phyloP scores from a whole-genome alignment of 2,797 vertebrate genomes.

The Coracias cyanogaster region DNA sequence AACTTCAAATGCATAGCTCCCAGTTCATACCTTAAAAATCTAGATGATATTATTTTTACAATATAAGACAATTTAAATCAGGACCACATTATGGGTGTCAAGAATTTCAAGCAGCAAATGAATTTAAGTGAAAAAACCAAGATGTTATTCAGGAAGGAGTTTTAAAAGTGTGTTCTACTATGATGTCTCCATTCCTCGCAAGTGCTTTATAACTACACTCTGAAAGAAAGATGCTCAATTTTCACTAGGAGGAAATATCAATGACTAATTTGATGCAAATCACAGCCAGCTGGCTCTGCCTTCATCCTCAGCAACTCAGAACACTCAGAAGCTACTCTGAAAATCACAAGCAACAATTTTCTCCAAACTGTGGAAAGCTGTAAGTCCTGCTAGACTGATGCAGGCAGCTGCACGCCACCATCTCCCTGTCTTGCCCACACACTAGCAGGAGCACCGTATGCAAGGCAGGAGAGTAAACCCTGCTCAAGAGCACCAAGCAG shows the following conservation, averaged over 20 bases:
- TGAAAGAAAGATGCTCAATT: neutral
- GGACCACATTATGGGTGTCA: neutral
- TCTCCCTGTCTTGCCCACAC: neutral
- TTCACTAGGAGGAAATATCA: neutral
- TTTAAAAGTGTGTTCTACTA: neutral
- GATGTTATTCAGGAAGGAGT: neutral
- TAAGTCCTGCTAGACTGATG: neutral
- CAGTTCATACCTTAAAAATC: neutral
- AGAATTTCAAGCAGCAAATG: neutral
- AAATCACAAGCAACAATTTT: neutral
- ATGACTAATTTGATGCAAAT: neutral
- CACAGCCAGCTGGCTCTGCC: neutral
- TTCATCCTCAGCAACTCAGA: neutral
- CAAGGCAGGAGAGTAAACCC: neutral
- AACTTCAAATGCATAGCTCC: neutral
- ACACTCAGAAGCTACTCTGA: neutral
- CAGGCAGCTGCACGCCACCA: neutral
- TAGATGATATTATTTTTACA: neutral
- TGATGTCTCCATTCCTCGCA: neutral
- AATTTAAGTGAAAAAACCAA: slow-evolving; percentile 5
- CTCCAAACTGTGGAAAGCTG: neutral
- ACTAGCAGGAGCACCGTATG: neutral
- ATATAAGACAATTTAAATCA: neutral
- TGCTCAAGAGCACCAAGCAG: neutral
- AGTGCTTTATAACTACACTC: neutral